Evolutionary conservation across 2,797 vertebrate species (phyloP), one percentile per base, ranked within the genome.

Genomic region (Streptopelia turtur): DNA sequence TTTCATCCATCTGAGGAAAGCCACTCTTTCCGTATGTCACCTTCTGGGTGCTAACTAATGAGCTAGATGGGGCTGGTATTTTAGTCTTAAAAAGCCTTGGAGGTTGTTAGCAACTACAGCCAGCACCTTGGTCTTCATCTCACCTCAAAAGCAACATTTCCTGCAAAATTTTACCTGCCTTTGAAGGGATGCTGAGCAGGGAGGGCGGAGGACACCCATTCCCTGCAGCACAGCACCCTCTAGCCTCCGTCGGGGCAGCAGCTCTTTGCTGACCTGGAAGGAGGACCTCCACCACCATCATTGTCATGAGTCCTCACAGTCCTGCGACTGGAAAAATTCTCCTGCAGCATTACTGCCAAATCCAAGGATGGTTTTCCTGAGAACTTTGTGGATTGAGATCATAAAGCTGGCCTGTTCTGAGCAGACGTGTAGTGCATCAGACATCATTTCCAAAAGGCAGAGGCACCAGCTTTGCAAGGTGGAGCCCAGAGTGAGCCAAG

Each of bases 181-280:
- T 49, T 27, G 52, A 60, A 85, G 55, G 33, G 69, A 77, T 87
- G 77, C 61, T 74, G 70, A 35, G 65, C 22, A 2, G 21, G 39
- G 33, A 69, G 45, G 53, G 57, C 83, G 71, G 14, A 93, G 59
- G 79, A 89, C 84, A 83, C 87, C 70, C 90, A 96, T 97, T 96
- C 89, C 93, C 95, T 91, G 92, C 89, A 94, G 95, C 84, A 95
- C 64, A 97, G 96, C 93, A 96, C 96, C 97, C 96, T 95, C 97
- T 97, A 97, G 96, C 95, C 88, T 90, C 47, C 47, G 0, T 27
- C 2, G 0, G 55, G 80, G 68, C 25, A 37, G 74, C 89, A 88
- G 90, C 88, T 96, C 78, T 30, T 39, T 16, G 27, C 28, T 85
- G 43, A 78, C 31, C 17, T 70, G 74, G 49, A 63, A 63, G 63